phyloP scores from a whole-genome alignment of 2,888 invertebrate species.

The Coecobrya sp. region DNA sequence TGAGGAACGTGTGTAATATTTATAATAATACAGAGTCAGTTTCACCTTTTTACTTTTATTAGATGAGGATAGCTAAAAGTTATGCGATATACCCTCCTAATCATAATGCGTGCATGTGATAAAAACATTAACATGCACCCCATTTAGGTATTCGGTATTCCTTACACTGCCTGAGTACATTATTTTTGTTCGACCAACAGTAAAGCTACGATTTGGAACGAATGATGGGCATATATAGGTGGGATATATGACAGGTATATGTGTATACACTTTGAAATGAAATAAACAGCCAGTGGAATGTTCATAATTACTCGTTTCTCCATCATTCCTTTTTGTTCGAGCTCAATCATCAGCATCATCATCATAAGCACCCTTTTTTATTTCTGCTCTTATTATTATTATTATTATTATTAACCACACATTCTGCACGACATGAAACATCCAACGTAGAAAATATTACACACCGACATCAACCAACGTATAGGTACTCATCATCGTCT shows the following conservation, averaged over 20 bases:
- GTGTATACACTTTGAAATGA: background rate
- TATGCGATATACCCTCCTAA: no score
- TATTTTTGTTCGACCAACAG: conserved; percentile 15
- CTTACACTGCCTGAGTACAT: background rate
- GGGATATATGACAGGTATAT: background rate
- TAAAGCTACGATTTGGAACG: no score
- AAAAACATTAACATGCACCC: no score
- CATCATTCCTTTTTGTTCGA: background rate
- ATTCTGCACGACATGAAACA: no score
- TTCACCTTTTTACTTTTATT: no score
- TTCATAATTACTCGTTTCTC: conserved; percentile 54
- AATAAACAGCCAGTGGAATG: background rate
- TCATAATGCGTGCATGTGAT: no score
- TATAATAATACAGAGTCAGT: background rate
- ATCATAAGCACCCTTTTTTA: conserved; percentile 3
- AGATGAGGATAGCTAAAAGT: background rate
- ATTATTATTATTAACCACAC: background rate
- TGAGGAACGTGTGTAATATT: conserved; percentile 11
- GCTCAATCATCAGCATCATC: conserved; percentile 18
- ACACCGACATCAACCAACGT: background rate
- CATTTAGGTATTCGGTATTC: background rate
- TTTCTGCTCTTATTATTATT: background rate
- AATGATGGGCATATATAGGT: background rate
- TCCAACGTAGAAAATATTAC: background rate
- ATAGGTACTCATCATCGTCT: conserved; percentile 7